Conservation (phyloP, 2,888 invertebrate species). For the Polydesmus complanatus region DNA sequence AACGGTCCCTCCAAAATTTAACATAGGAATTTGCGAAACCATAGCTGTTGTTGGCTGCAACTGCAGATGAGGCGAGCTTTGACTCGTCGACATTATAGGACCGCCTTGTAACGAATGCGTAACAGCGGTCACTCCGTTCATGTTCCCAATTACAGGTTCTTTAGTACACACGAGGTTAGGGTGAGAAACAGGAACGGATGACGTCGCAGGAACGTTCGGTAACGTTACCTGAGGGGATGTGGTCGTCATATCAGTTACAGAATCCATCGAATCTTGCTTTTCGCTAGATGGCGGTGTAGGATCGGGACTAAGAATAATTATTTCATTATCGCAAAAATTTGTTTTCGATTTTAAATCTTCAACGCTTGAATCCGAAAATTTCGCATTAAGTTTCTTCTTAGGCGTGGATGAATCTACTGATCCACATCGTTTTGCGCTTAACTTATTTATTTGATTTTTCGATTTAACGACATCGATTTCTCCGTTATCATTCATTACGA, state of each 20-base stretch:
- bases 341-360: background rate
- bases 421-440: background rate
- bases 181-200: background rate
- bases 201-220: background rate
- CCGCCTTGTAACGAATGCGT: slow-evolving; percentile 16
- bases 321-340: background rate
- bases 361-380: background rate
- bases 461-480: background rate
- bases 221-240: background rate
- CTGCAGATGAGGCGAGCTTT: slow-evolving; percentile 9
- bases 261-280: background rate
- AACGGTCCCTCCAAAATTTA: slow-evolving; percentile 16
- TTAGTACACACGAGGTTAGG: background rate
- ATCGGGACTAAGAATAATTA: background rate
- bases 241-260: no score
- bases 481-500: background rate
- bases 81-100: slow-evolving; percentile 19
- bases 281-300: background rate
- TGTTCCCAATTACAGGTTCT: slow-evolving; percentile 3
- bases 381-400: background rate
- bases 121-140: slow-evolving; percentile 16
- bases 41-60: slow-evolving; percentile 6
- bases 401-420: background rate
- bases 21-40: slow-evolving; percentile 13
- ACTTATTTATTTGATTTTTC: background rate